Evolutionary conservation across 2,888 invertebrate species (phyloP).

Genomic region (Limnephilus auricula): DNA sequence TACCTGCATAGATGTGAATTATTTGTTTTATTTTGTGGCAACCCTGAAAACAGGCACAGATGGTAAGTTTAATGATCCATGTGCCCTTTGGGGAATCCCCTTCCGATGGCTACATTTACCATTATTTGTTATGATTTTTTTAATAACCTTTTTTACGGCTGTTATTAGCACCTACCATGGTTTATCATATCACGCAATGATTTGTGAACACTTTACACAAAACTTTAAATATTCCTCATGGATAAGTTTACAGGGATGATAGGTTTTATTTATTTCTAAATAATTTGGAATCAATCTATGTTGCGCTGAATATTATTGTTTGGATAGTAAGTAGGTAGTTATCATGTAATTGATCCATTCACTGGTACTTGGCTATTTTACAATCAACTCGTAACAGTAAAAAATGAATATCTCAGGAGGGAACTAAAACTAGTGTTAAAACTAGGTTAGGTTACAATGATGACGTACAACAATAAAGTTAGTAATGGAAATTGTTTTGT

Average conservation of each 20-base stretch:
- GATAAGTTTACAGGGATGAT: background rate
- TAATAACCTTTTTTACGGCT: background rate
- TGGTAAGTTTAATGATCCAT: slow-evolving; percentile 37
- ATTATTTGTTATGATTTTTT: slow-evolving; percentile 12
- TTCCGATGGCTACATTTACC: background rate
- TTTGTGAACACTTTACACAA: background rate
- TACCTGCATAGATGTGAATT: background rate
- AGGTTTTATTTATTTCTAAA: background rate
- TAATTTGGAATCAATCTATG: background rate
- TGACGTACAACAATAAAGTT: too few species aligned
- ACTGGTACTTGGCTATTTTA: too few species aligned
- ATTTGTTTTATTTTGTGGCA: background rate
- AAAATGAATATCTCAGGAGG: too few species aligned
- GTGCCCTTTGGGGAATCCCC: slow-evolving; percentile 32
- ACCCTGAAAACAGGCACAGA: slow-evolving; percentile 14
- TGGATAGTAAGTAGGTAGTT: background rate
- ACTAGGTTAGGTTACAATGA: too few species aligned
- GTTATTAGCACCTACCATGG: background rate
- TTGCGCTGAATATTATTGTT: background rate
- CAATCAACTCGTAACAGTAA: too few species aligned
- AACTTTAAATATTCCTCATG: background rate
- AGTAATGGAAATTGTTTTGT: too few species aligned
- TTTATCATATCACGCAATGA: background rate
- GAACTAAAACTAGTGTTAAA: too few species aligned
- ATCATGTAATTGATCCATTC: too few species aligned